phyloP scores from a whole-genome alignment of 1,140 invertebrate genomes.

The Dinothrombium tinctorium region DNA sequence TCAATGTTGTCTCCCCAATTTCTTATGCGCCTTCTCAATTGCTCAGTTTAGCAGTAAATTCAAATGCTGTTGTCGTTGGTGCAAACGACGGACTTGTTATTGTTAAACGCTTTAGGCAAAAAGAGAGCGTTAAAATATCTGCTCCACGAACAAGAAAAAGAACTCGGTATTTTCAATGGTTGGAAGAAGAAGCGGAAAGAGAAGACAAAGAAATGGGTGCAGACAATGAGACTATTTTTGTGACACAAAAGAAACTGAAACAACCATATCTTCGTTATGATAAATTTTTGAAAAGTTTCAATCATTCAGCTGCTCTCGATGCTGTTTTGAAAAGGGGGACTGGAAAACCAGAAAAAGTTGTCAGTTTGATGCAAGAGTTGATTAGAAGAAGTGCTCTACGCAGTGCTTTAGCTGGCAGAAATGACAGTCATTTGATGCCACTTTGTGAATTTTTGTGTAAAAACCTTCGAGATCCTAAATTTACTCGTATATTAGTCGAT shows the following conservation, averaged over 20 bases:
- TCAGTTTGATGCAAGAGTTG: conserved; percentile 58
- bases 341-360: conserved; percentile 45
- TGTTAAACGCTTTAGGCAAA: conserved; percentile 1
- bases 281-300: conserved; percentile 7
- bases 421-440: conserved; percentile 34
- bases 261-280: conserved; percentile 1
- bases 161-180: not conserved
- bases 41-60: conserved; percentile 4
- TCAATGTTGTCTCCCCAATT: conserved; percentile 6
- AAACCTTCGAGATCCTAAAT: conserved; percentile 44
- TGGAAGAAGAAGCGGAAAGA: not conserved
- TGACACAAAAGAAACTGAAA: not conserved
- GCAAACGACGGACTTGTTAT: conserved; percentile 7
- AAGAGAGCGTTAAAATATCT: not conserved
- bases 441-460: conserved; percentile 51
- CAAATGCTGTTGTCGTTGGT: conserved; percentile 9
- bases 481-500: conserved; percentile 42
- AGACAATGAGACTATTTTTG: not conserved
- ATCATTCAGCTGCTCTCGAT: conserved; percentile 7
- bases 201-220: not conserved
- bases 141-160: not conserved
- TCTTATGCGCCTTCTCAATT: conserved; percentile 10
- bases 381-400: conserved; percentile 23
- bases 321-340: conserved; percentile 15
- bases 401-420: conserved; percentile 39